These are phyloP conservation scores for Myotis yumanensis DNA, from an alignment of 2,113 vertebrate species.

Conservation along the genomic window DNA sequence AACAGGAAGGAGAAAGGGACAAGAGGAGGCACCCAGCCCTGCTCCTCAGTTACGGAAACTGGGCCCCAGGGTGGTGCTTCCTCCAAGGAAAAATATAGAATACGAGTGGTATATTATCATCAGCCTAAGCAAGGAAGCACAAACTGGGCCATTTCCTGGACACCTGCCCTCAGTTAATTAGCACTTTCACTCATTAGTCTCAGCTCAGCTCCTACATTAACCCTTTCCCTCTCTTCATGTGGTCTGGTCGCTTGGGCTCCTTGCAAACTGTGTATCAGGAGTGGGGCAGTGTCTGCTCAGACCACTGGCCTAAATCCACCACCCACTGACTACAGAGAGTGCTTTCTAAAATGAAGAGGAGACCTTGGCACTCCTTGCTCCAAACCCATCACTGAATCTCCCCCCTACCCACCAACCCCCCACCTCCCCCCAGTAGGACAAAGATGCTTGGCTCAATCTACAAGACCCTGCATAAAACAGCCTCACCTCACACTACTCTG, in stretches of 20 bases:
- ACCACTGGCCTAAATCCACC: background rate
- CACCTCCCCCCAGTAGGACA: background rate
- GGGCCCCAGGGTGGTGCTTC: background rate
- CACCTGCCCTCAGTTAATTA: constrained; percentile 1
- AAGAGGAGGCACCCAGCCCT: background rate
- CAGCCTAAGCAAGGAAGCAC: constrained; percentile 4
- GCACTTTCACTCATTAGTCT: constrained; percentile 25
- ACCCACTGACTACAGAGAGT: background rate
- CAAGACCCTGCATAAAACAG: background rate
- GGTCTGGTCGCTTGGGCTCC: background rate
- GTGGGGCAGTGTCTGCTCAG: background rate
- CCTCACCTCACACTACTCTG: background rate
- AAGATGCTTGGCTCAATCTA: background rate
- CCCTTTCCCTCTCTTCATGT: background rate
- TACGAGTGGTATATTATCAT: background rate
- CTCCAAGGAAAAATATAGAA: background rate
- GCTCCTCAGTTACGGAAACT: background rate
- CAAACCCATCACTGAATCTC: background rate
- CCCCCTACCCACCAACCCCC: background rate
- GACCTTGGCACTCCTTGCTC: background rate
- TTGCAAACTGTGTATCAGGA: background rate
- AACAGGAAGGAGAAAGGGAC: background rate
- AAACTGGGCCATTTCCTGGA: constrained; percentile 27
- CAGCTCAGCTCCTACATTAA: background rate
- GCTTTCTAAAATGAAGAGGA: background rate